These are phyloP conservation scores for Portevinia maculata DNA, from an alignment of 2,888 invertebrate genomes.

Conservation along the genomic window DNA sequence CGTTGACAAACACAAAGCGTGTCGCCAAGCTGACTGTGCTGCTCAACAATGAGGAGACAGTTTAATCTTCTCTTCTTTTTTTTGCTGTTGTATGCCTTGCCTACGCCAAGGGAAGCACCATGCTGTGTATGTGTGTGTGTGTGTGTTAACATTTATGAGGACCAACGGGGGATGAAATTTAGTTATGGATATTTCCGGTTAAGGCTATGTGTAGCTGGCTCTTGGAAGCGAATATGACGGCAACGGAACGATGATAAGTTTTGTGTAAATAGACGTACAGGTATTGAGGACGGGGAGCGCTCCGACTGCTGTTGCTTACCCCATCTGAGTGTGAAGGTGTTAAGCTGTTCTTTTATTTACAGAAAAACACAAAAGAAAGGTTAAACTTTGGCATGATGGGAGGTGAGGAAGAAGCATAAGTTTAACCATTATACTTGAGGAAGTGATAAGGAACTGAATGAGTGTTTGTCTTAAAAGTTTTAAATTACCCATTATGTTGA, in stretches of 20 bases:
- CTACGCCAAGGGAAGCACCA: not conserved
- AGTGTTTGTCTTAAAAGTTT: slow-evolving; percentile 50
- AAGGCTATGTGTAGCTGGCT: slow-evolving; percentile 15
- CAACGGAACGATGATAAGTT: slow-evolving; percentile 33
- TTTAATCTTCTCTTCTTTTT: slow-evolving; percentile 42
- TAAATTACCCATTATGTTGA: slow-evolving; percentile 36
- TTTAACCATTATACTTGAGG: slow-evolving; percentile 38
- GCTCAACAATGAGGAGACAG: slow-evolving; percentile 58
- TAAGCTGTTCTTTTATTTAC: slow-evolving; percentile 57
- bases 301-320: slow-evolving; percentile 34
- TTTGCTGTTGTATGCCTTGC: slow-evolving; percentile 10
- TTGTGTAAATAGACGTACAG: slow-evolving; percentile 61
- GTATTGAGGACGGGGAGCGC: slow-evolving; percentile 28
- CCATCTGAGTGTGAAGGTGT: slow-evolving; percentile 60
- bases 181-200: slow-evolving; percentile 71
- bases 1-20: slow-evolving; percentile 63
- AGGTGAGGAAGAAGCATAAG: slow-evolving; percentile 4
- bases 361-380: not conserved
- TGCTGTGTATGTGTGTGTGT: not conserved
- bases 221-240: slow-evolving; percentile 43
- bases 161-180: slow-evolving; percentile 32
- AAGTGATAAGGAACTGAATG: slow-evolving; percentile 27
- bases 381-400: not conserved
- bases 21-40: slow-evolving; percentile 67
- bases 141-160: slow-evolving; percentile 22